Percentiles rank a stretch among this genome's conserved stretches.
phyloP scores from a whole-genome alignment of 2,113 vertebrate genomes.

The Talpa occidentalis region DNA sequence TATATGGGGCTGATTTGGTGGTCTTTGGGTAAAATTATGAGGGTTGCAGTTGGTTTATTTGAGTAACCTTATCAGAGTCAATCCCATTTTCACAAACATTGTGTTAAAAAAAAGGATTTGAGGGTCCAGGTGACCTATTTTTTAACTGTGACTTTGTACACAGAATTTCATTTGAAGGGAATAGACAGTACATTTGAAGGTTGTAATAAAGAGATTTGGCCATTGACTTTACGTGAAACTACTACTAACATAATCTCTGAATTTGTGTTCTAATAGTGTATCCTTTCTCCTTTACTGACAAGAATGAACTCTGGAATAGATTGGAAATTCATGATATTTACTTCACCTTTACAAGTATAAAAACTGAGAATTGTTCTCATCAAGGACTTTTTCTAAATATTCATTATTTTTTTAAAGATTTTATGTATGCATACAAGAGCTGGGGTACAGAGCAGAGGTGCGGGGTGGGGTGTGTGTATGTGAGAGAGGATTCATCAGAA shows the following conservation, averaged over 20 bases:
- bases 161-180: neutral
- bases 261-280: neutral
- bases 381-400: constrained; percentile 27
- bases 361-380: constrained; percentile 39
- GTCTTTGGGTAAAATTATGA: neutral
- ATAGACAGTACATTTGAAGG: neutral
- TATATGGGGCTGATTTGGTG: neutral
- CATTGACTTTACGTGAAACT: neutral
- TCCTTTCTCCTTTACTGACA: neutral
- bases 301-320: neutral
- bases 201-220: neutral
- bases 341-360: neutral
- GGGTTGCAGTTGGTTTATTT: constrained; percentile 8
- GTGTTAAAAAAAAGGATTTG: constrained; percentile 18
- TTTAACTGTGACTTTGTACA: neutral
- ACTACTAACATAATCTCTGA: neutral
- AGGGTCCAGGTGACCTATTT: neutral
- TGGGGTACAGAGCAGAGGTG: too few relatives aligned
- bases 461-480: too few relatives aligned
- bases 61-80: neutral
- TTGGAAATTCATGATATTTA: constrained; percentile 2
- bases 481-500: too few relatives aligned
- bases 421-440: too few relatives aligned
- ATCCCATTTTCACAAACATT: constrained; percentile 10
- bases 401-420: too few relatives aligned